Evolutionary conservation across 1,140 invertebrate species (phyloP).

Genomic region (Aphelinus certus): DNA sequence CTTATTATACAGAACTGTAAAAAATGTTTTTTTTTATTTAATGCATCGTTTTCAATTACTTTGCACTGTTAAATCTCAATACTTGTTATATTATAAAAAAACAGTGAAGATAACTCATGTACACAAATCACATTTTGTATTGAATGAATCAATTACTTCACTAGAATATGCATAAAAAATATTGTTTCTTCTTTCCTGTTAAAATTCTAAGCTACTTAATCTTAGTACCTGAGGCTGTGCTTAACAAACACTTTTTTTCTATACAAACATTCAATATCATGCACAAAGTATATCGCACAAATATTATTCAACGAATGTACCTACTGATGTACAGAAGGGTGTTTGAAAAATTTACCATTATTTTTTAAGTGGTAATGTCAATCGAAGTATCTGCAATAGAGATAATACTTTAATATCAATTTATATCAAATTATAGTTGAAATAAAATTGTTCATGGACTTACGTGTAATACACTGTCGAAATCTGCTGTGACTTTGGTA

Average conservation of each 20-base stretch:
- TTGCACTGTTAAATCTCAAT: conserved; percentile 29
- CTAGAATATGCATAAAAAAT: no score
- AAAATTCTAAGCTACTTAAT: no score
- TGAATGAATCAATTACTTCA: background rate
- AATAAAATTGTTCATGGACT: conserved; percentile 37
- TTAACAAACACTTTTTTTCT: no score
- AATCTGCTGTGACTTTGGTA: conserved; percentile 69
- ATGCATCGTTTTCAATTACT: conserved; percentile 8
- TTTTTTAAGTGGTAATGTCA: conserved; percentile 49
- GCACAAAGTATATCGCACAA: no score
- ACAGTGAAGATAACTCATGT: conserved; percentile 14
- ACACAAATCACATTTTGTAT: conserved; percentile 15
- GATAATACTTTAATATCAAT: conserved; percentile 39
- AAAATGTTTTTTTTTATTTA: conserved; percentile 29
- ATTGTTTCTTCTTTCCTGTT: no score
- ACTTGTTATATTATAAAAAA: conserved; percentile 21
- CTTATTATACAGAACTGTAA: conserved; percentile 87
- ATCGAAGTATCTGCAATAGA: conserved; percentile 54
- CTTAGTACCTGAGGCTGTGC: no score
- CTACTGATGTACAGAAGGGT: no score
- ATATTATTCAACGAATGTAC: no score
- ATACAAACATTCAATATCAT: no score
- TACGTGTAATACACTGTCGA: conserved; percentile 72
- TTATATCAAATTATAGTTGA: conserved; percentile 22
- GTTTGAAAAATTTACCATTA: background rate